phyloP scores from a whole-genome alignment of 2,797 vertebrate genomes.

The Carduelis carduelis region DNA sequence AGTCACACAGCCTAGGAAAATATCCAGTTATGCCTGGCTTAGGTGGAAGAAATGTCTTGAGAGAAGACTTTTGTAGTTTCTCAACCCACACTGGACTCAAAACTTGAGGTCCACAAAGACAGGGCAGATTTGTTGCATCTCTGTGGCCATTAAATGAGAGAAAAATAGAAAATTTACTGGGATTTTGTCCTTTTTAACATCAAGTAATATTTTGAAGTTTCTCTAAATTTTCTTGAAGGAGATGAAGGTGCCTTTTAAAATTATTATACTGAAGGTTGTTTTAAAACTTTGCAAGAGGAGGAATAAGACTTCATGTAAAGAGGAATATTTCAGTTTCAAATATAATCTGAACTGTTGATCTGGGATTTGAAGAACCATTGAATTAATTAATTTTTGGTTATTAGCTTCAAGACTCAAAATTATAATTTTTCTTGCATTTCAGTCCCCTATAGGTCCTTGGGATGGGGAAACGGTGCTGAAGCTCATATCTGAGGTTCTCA shows the following conservation, averaged over 20 bases:
- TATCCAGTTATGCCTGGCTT: conserved; percentile 5
- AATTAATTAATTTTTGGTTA: not conserved
- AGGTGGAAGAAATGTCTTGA: not conserved
- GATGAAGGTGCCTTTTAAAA: not conserved
- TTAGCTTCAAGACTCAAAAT: not conserved
- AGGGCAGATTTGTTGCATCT: not conserved
- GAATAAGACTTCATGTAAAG: not conserved
- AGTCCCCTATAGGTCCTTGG: not conserved
- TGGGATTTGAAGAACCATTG: not conserved
- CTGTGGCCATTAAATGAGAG: not conserved
- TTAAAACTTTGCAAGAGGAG: not conserved
- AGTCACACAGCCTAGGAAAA: not conserved
- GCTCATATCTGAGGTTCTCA: not conserved
- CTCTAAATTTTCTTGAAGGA: not conserved
- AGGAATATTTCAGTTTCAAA: not conserved
- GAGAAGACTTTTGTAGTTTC: not conserved
- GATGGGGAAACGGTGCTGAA: not conserved
- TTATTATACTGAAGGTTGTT: not conserved
- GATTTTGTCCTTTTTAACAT: not conserved
- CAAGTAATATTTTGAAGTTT: not conserved
- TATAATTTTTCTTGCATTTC: not conserved
- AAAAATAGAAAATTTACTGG: not conserved
- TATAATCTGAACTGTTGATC: not conserved
- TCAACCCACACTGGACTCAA: not conserved
- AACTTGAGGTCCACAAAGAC: not conserved